Evolutionary conservation across 2,888 invertebrate genomes (phyloP).

Genomic region (Torymus texanus): DNA sequence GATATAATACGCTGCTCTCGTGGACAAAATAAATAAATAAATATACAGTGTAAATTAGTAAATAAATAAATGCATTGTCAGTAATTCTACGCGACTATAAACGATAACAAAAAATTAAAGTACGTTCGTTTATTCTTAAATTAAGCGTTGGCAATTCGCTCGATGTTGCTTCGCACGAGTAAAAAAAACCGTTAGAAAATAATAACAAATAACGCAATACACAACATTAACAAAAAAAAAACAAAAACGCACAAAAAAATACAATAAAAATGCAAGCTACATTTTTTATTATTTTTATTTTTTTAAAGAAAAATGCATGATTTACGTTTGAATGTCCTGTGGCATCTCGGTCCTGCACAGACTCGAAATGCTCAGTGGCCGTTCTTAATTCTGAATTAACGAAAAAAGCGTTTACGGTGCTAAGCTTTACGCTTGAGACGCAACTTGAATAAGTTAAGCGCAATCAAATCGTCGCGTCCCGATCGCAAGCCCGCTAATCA

Average conservation of each 20-base stretch:
- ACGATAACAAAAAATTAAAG: constrained; percentile 24
- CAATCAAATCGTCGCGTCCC: constrained; percentile 30
- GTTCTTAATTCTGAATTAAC: constrained; percentile 23
- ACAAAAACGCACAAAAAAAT: constrained; percentile 41
- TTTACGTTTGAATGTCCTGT: constrained; percentile 19
- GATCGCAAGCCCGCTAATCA: constrained; percentile 33
- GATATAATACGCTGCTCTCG: background rate
- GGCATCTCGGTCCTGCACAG: constrained; percentile 61
- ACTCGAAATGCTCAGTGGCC: constrained; percentile 56
- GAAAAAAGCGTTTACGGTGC: constrained; percentile 4
- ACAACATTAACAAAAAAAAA: constrained; percentile 37
- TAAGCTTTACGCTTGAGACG: background rate
- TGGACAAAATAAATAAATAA: constrained; percentile 41
- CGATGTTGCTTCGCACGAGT: constrained; percentile 52
- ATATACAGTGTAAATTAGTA: constrained; percentile 30
- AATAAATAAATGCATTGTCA: constrained; percentile 53
- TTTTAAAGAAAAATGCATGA: constrained; percentile 46
- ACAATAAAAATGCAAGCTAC: constrained; percentile 49
- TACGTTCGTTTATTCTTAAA: constrained; percentile 31
- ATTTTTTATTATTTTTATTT: background rate
- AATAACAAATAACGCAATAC: constrained; percentile 40
- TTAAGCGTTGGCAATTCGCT: constrained; percentile 30
- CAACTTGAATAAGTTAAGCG: constrained; percentile 8
- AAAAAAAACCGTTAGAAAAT: constrained; percentile 38
- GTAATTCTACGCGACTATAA: constrained; percentile 19